Percentiles rank a stretch among this genome's conserved stretches.
These are phyloP conservation scores for Petrocephalus sullivani DNA, from an alignment of 2,797 vertebrate genomes.

Conservation along the genomic window DNA sequence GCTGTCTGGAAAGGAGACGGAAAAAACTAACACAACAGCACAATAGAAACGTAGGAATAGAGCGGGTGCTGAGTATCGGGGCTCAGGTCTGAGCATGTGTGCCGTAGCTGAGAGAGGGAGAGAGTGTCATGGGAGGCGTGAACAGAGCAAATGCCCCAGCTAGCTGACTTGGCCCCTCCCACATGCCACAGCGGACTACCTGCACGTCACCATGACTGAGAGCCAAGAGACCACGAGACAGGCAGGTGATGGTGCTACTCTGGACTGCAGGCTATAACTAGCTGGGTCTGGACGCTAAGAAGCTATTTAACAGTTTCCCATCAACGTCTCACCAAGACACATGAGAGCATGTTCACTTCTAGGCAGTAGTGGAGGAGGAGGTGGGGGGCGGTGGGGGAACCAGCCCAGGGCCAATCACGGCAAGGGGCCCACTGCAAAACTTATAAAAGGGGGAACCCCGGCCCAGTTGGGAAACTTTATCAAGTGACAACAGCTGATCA, in stretches of 20 bases:
- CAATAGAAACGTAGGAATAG: background rate
- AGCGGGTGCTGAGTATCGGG: background rate
- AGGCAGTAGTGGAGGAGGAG: background rate
- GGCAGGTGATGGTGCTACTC: background rate
- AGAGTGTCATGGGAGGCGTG: background rate
- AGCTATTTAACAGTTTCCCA: no score
- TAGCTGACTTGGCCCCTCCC: background rate
- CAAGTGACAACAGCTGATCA: background rate
- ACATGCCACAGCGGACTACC: background rate
- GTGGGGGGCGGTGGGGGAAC: background rate
- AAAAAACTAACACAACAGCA: background rate
- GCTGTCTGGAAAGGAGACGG: background rate
- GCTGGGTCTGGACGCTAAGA: no score
- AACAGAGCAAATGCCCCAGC: background rate
- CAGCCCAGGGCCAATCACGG: background rate
- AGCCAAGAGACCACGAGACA: background rate
- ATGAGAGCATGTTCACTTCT: background rate
- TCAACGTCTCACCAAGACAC: background rate
- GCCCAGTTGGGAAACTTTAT: background rate
- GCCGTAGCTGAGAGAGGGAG: background rate
- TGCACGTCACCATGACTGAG: background rate
- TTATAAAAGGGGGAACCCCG: background rate
- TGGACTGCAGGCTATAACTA: background rate
- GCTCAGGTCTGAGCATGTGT: background rate
- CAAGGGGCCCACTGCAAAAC: background rate